Percentiles rank a stretch among this genome's conserved stretches.
Conservation (phyloP, 2,888 invertebrate species). For the Lithophane leautieri region DNA sequence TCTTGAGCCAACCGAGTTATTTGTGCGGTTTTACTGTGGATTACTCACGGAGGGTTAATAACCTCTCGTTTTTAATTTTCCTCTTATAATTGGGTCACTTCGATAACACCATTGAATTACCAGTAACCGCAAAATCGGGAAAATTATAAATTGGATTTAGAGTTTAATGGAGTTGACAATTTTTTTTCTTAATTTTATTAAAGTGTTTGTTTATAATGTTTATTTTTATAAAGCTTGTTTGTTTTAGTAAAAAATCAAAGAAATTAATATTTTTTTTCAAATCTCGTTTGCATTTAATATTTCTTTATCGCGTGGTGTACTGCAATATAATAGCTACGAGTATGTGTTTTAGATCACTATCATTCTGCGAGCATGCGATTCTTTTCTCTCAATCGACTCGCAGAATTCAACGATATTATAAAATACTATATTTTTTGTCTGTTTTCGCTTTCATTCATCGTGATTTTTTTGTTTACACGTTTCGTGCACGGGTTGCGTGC, state of each 20-base stretch:
- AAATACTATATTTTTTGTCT: conserved; percentile 48
- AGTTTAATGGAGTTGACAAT: conserved; percentile 9
- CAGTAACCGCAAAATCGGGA: conserved; percentile 19
- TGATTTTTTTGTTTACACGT: neutral
- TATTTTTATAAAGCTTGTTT: neutral
- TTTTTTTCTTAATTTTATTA: conserved; percentile 7
- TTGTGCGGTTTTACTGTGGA: conserved; percentile 53
- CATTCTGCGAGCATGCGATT: conserved; percentile 50
- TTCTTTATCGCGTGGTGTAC: conserved; percentile 42
- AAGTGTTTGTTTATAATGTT: neutral
- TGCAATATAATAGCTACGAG: conserved; percentile 26
- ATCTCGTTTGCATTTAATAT: conserved; percentile 10
- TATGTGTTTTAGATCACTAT: conserved; percentile 49
- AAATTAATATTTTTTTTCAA: neutral
- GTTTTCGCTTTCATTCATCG: conserved; percentile 45
- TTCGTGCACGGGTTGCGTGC: conserved; percentile 36
- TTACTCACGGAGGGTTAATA: conserved; percentile 51
- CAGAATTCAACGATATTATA: conserved; percentile 40
- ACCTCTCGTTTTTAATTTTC: conserved; percentile 65
- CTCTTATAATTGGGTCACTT: conserved; percentile 55
- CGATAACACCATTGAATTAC: conserved; percentile 37
- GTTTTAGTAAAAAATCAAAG: neutral
- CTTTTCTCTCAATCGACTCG: conserved; percentile 37
- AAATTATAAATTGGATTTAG: conserved; percentile 33
- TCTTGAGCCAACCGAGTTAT: conserved; percentile 54